Conservation (phyloP, 2,888 invertebrate species). For the Seira ritae region DNA sequence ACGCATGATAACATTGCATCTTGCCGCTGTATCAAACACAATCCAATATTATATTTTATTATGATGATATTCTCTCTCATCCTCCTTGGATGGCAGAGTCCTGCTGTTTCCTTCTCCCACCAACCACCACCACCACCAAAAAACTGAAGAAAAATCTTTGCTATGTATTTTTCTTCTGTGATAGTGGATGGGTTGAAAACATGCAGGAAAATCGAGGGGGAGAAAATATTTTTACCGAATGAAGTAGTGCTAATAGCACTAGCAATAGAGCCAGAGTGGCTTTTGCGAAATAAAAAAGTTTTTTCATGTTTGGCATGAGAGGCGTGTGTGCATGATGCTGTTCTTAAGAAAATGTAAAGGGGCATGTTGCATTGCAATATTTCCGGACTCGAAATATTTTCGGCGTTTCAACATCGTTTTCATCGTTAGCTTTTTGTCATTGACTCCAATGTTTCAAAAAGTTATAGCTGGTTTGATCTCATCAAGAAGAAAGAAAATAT, state of each 20-base stretch:
- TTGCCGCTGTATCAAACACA: not conserved
- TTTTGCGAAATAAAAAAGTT: constrained; percentile 4
- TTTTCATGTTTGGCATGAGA: not conserved
- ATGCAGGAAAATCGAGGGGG: constrained; percentile 41
- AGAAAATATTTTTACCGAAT: constrained; percentile 47
- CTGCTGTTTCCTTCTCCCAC: constrained; percentile 29
- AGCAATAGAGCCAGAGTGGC: not conserved
- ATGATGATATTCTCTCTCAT: not conserved
- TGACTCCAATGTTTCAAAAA: not conserved
- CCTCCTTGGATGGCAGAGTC: not conserved
- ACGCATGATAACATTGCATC: not conserved
- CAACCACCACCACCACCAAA: constrained; percentile 11
- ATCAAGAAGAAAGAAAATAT: too few species aligned
- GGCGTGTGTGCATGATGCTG: not conserved
- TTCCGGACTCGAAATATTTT: too few species aligned
- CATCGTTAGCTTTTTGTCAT: too few species aligned
- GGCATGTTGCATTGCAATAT: not conserved
- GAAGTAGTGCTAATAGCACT: not conserved
- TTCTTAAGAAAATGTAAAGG: not conserved
- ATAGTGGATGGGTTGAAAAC: constrained; percentile 43
- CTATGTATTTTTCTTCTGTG: constrained; percentile 30
- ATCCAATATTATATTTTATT: not conserved
- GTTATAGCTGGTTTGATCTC: not conserved
- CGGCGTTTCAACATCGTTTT: too few species aligned
- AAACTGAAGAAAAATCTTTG: not conserved